phyloP scores from a whole-genome alignment of 2,113 vertebrate genomes.

The Nibea albiflora region DNA sequence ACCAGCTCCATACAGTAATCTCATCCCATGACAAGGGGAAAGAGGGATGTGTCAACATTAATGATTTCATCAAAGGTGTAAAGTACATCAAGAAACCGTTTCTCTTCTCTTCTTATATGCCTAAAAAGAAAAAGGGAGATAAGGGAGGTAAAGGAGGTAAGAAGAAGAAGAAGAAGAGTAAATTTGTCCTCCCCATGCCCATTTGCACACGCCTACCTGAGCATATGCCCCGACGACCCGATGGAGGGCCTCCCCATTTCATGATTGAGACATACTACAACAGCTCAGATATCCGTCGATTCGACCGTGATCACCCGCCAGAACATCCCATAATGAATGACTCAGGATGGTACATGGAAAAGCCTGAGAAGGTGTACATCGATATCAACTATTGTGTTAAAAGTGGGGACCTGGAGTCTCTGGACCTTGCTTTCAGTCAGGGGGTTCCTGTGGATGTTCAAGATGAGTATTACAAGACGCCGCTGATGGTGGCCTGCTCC shows the following conservation, averaged over 20 bases:
- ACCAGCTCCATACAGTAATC: constrained; percentile 79
- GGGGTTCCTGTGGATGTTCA: constrained; percentile 89
- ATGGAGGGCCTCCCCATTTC: constrained; percentile 88
- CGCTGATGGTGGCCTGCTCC: constrained; percentile 90
- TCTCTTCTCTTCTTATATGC: constrained; percentile 84
- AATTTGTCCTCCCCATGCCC: constrained; percentile 84
- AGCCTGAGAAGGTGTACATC: constrained; percentile 81
- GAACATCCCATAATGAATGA: constrained; percentile 91
- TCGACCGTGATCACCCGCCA: constrained; percentile 82
- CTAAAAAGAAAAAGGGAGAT: constrained; percentile 86
- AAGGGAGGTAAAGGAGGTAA: constrained; percentile 76
- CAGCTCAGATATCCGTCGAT: constrained; percentile 74
- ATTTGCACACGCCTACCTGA: constrained; percentile 86
- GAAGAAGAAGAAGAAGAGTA: constrained; percentile 83
- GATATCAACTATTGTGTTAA: constrained; percentile 89
- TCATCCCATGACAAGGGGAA: constrained; percentile 78
- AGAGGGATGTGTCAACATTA: constrained; percentile 77
- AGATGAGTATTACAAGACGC: constrained; percentile 93
- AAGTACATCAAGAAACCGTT: constrained; percentile 87
- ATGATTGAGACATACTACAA: constrained; percentile 87
- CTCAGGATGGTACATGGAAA: constrained; percentile 90
- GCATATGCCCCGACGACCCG: constrained; percentile 51
- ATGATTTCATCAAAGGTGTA: constrained; percentile 91
- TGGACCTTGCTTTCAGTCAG: constrained; percentile 89
- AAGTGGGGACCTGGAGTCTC: constrained; percentile 87